Evolutionary conservation across 2,888 invertebrate genomes (phyloP), one percentile per base, ranked within the genome.

Genomic region (Diaprepes abbreviatus): DNA sequence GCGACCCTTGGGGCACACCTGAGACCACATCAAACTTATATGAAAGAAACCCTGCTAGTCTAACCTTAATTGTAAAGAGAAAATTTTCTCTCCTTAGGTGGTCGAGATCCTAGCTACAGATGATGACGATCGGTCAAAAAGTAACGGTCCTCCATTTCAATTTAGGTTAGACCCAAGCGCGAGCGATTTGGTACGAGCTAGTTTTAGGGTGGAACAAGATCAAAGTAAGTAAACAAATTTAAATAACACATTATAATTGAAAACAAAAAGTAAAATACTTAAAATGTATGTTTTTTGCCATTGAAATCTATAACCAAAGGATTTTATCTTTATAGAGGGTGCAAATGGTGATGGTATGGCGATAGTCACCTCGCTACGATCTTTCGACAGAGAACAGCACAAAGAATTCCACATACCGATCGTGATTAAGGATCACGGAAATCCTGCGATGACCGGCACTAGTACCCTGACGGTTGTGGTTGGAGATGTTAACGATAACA

Each of bases 321-420:
- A n/a, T n/a, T 17, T 14, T 45, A 17, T 45, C 7, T 69, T 80
- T 83, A 33, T 88, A 93, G 93, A 96, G 89, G 97, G 97, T 75
- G 97, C 97, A 55, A 97, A 97, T 80, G 97, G 97, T 52, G 97
- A 97, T 82, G 98, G 98, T 38, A 96, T 97, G 93, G 98, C 98
- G 54, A 94, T 96, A 58, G 94, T 99, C n/a, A 94, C 94, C 1
- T 97, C 98, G 0, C 87, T 96, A 33, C 88, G 95, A 72, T 93
- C 94, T 9, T 98, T 98, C 84, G 97, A 98, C 82, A 89, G 98
- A 73, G 98, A 98, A 85, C 93, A 95, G 80, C 94, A 96, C 82
- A 98, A 98, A 83, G 96, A 97, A 84, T 97, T 97, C 83, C 89
- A 96, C 77, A 95, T 99, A 79, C 98, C 98, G 0, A 97, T 99